A percentile compares a stretch with the other conserved stretches of the same genome.
Conservation (phyloP, 2,888 invertebrate species). For the Pseudococcus jackbeardsleyi region DNA sequence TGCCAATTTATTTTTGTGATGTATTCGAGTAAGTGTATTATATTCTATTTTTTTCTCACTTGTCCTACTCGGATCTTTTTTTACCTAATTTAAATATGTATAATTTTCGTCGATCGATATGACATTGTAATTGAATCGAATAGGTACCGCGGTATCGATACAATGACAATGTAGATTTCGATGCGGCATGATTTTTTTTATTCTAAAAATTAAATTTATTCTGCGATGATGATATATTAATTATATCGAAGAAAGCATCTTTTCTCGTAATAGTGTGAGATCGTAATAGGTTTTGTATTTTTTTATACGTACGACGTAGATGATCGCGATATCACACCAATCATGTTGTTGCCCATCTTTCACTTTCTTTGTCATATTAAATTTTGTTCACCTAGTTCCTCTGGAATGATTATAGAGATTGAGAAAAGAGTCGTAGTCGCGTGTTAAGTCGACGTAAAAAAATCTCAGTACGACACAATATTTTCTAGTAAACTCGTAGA, state of each 20-base stretch:
- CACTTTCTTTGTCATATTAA: constrained; percentile 2
- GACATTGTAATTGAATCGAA: neutral
- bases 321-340: neutral
- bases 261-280: neutral
- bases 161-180: neutral
- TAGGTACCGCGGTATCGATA: neutral
- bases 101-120: neutral
- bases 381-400: constrained; percentile 1
- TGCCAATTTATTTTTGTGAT: neutral
- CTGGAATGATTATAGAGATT: neutral
- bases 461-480: neutral
- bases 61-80: neutral
- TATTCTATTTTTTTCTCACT: neutral
- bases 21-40: neutral
- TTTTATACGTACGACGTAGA: neutral
- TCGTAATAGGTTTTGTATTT: neutral
- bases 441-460: neutral
- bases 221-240: neutral
- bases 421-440: neutral
- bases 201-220: neutral
- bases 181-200: neutral
- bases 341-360: constrained; percentile 7
- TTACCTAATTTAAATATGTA: neutral
- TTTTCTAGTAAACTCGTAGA: neutral
- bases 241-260: neutral